Percentiles rank a stretch among this genome's conserved stretches.
phyloP scores from a whole-genome alignment of 2,113 vertebrate genomes.

The Camelus dromedarius region DNA sequence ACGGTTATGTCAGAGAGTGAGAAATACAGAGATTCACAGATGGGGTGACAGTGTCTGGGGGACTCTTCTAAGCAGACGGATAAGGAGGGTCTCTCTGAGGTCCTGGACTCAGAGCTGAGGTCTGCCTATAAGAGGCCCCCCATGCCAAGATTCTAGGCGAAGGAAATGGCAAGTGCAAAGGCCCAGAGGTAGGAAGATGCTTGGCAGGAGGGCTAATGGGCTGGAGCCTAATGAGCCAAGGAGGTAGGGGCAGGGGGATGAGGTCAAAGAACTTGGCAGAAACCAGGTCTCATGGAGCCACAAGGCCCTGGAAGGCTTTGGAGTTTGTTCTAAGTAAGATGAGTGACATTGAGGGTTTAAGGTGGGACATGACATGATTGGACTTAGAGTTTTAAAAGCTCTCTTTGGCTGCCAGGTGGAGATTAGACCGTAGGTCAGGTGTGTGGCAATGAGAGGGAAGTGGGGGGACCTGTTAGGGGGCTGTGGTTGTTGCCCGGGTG shows the following conservation, averaged over 20 bases:
- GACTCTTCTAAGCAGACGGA: background rate
- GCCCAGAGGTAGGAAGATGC: background rate
- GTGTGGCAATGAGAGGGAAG: background rate
- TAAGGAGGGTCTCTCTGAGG: background rate
- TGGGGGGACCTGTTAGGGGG: too few species aligned
- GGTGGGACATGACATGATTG: accelerated
- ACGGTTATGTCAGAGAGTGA: background rate
- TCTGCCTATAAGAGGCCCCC: background rate
- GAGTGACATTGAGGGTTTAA: background rate
- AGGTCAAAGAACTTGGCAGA: background rate
- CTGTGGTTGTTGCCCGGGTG: background rate
- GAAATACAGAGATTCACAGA: background rate
- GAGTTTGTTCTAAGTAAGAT: background rate
- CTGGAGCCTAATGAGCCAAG: background rate
- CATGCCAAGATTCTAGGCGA: background rate
- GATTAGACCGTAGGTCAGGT: background rate
- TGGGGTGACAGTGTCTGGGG: background rate
- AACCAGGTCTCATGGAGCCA: background rate
- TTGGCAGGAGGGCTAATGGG: background rate
- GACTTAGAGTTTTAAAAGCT: background rate
- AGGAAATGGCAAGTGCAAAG: background rate
- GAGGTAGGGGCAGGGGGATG: background rate
- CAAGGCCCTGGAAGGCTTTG: background rate
- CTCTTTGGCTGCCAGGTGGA: background rate
- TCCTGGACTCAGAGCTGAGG: background rate